These are phyloP conservation scores for Chondrosia reniformis DNA, from an alignment of 37 sponge, comb jelly and placozoan genomes.

Conservation along the genomic window DNA sequence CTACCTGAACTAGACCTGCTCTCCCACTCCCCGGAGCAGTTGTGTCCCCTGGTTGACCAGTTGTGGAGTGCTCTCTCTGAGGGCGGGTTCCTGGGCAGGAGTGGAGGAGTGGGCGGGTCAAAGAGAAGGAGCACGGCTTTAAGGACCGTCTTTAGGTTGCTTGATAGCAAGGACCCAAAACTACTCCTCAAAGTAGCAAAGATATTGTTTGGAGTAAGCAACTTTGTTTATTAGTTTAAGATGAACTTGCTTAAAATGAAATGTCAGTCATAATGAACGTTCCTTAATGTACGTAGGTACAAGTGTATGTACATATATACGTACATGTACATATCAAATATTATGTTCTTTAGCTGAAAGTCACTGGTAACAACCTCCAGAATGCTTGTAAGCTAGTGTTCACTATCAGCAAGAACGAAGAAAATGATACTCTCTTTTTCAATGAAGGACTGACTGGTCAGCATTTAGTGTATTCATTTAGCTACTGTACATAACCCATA, in stretches of 20 bases:
- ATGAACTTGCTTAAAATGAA: too few relatives aligned
- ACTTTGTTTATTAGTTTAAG: background rate
- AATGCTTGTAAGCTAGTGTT: slow-evolving; percentile 81
- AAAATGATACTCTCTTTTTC: slow-evolving; percentile 56
- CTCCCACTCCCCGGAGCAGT: slow-evolving; percentile 3
- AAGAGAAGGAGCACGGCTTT: slow-evolving; percentile 45
- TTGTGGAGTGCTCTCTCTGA: slow-evolving; percentile 38
- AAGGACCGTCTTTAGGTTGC: slow-evolving; percentile 44
- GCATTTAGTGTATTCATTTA: background rate
- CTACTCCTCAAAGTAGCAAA: slow-evolving; percentile 64
- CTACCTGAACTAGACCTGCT: slow-evolving; percentile 24
- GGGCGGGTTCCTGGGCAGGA: slow-evolving; percentile 43
- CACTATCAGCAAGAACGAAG: slow-evolving; percentile 47
- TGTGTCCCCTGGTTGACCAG: slow-evolving; percentile 25
- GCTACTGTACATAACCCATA: background rate
- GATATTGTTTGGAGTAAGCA: slow-evolving; percentile 66
- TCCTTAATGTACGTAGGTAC: background rate
- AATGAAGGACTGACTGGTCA: slow-evolving; percentile 54
- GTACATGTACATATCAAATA: background rate
- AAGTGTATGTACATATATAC: slow-evolving; percentile 2
- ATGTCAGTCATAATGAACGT: too few relatives aligned
- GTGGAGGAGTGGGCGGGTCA: slow-evolving; percentile 50
- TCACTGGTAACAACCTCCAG: slow-evolving; percentile 73
- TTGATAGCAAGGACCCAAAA: slow-evolving; percentile 51
- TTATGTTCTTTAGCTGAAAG: slow-evolving; percentile 63